phyloP scores from a whole-genome alignment of 2,888 invertebrate species.

The Metacarcinus magister region DNA sequence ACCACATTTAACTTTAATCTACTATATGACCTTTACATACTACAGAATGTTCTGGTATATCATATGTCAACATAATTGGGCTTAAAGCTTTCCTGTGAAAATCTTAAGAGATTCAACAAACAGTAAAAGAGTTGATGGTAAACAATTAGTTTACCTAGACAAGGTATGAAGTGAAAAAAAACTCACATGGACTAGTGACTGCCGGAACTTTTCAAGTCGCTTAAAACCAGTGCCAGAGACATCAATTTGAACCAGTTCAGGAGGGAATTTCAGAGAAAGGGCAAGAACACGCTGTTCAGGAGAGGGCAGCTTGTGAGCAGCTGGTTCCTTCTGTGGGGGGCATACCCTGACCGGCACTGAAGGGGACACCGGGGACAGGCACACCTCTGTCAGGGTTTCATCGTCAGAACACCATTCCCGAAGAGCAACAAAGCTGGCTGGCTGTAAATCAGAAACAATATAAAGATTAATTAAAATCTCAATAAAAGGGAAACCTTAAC shows the following conservation, averaged over 20 bases:
- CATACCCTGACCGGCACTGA: conserved; percentile 76
- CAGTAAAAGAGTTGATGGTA: not conserved
- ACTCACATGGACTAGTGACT: conserved; percentile 89
- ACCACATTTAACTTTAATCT: not conserved
- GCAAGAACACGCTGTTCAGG: conserved; percentile 84
- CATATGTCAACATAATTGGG: not conserved
- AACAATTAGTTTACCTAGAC: not conserved
- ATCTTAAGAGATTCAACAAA: not conserved
- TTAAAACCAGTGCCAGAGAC: conserved; percentile 94
- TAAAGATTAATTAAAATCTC: conserved; percentile 74
- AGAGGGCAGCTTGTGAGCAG: conserved; percentile 83
- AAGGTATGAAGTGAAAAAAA: not conserved
- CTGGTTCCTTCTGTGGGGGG: conserved; percentile 68
- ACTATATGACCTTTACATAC: not conserved
- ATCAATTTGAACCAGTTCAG: conserved; percentile 94
- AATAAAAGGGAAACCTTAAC: not conserved
- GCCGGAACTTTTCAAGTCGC: conserved; percentile 93
- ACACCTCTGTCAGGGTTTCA: conserved; percentile 79
- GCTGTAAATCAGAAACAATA: conserved; percentile 76
- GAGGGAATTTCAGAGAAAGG: conserved; percentile 88
- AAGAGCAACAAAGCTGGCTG: conserved; percentile 82
- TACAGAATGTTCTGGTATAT: not conserved
- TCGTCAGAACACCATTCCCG: conserved; percentile 82
- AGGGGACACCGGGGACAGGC: conserved; percentile 81
- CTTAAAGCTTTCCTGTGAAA: not conserved